These are phyloP conservation scores for Neodiprion fabricii DNA, from an alignment of 1,140 invertebrate species.

Conservation along the genomic window DNA sequence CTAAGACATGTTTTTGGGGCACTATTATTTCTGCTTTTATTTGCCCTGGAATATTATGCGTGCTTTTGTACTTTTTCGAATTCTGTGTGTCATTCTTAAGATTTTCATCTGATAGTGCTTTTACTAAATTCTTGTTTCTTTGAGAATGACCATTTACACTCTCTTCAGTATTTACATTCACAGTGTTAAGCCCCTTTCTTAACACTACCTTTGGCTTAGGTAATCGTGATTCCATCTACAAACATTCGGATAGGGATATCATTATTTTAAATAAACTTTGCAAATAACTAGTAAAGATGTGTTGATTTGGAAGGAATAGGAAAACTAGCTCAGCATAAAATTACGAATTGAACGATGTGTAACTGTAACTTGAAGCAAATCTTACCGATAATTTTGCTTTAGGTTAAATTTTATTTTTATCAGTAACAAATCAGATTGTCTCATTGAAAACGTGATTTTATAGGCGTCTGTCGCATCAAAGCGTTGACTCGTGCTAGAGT, in stretches of 20 bases:
- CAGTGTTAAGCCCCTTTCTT: background rate
- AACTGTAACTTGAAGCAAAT: no score
- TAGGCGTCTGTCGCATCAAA: no score
- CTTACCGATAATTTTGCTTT: no score
- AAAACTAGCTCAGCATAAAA: background rate
- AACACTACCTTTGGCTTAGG: conserved; percentile 38
- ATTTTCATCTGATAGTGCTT: conserved; percentile 23
- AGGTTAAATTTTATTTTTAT: no score
- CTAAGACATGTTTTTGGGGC: conserved; percentile 31
- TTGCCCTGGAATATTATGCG: conserved; percentile 24
- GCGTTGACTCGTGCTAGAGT: no score
- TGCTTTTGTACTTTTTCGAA: conserved; percentile 21
- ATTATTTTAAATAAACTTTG: no score
- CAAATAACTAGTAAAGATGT: no score
- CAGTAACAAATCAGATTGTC: no score
- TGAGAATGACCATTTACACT: conserved; percentile 13
- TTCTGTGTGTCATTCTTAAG: conserved; percentile 11
- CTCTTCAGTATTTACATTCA: background rate
- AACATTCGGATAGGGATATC: conserved; percentile 1
- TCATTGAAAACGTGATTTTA: no score
- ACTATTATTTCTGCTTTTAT: conserved; percentile 45
- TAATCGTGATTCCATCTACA: conserved; percentile 51
- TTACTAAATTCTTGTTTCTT: conserved; percentile 22
- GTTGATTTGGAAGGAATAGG: no score
- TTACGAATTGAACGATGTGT: background rate